phyloP scores from a whole-genome alignment of 2,888 invertebrate species.

The Teinopalpus imperialis region DNA sequence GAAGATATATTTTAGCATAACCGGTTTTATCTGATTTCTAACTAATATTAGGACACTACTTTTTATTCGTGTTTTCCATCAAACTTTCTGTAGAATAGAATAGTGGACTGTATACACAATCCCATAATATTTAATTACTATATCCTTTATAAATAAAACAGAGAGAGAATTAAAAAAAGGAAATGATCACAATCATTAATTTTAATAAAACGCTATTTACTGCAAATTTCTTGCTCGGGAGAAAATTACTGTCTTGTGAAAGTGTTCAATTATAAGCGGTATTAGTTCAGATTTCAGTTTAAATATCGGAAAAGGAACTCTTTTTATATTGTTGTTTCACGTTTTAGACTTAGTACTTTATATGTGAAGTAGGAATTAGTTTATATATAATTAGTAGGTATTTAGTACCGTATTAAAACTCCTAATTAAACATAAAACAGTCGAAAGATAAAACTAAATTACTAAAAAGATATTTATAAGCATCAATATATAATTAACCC shows the following conservation, averaged over 20 bases:
- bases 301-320: conserved; percentile 25
- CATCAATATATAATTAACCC: too few species aligned
- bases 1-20: too few species aligned
- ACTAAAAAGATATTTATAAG: too few species aligned
- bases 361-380: too few species aligned
- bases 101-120: too few species aligned
- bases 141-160: conserved; percentile 19
- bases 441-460: too few species aligned
- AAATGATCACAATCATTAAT: conserved; percentile 47
- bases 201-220: conserved; percentile 49
- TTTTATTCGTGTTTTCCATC: background rate
- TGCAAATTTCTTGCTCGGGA: conserved; percentile 35
- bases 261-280: conserved; percentile 47
- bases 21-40: conserved; percentile 6
- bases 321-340: conserved; percentile 7
- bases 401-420: too few species aligned
- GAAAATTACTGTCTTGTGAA: conserved; percentile 47
- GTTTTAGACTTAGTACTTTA: too few species aligned
- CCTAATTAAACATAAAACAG: too few species aligned
- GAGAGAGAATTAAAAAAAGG: conserved; percentile 27
- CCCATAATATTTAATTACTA: conserved; percentile 21
- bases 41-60: background rate
- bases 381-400: too few species aligned
- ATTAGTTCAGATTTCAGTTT: conserved; percentile 35
- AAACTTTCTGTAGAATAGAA: too few species aligned